A percentile compares a stretch with the other conserved stretches of the same genome.
Evolutionary conservation across 2,113 vertebrate species (phyloP).

Genomic region (Notechis scutatus): DNA sequence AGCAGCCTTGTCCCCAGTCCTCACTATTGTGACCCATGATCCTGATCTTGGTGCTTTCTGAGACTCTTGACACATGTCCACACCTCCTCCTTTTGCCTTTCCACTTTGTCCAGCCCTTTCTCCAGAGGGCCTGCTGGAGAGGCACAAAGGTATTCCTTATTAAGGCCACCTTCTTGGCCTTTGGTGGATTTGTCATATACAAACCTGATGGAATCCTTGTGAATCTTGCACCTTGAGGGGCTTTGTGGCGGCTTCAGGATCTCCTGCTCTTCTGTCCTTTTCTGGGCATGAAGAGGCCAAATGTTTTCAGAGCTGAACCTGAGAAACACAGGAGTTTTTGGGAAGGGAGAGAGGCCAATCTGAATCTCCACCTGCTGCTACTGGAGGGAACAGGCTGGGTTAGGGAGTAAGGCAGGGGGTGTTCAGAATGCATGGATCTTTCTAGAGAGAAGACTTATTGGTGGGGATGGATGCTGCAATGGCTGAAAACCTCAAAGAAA

Average conservation of each 20-base stretch:
- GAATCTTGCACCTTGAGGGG: accelerated
- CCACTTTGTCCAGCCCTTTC: neutral
- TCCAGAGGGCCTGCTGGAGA: neutral
- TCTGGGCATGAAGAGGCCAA: neutral
- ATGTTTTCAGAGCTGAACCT: slow-evolving; percentile 38
- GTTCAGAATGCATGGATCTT: neutral
- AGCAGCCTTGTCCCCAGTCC: neutral
- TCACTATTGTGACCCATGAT: too few species aligned
- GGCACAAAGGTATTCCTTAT: neutral
- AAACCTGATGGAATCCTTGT: neutral
- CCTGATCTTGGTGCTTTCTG: neutral
- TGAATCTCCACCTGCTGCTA: neutral
- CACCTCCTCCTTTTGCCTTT: neutral
- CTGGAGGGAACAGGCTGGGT: neutral
- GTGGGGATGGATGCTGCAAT: neutral
- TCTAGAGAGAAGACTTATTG: neutral
- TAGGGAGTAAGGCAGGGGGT: neutral
- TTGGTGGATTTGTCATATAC: neutral
- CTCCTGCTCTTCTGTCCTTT: neutral
- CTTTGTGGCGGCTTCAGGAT: accelerated
- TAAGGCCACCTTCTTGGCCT: neutral
- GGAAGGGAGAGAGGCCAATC: accelerated
- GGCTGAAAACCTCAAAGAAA: neutral
- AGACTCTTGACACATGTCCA: neutral
- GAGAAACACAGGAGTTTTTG: neutral